A percentile compares a stretch with the other conserved stretches of the same genome.
These are phyloP conservation scores for Drosophila sp. DNA, from an alignment of 1,140 invertebrate genomes.

Conservation along the genomic window DNA sequence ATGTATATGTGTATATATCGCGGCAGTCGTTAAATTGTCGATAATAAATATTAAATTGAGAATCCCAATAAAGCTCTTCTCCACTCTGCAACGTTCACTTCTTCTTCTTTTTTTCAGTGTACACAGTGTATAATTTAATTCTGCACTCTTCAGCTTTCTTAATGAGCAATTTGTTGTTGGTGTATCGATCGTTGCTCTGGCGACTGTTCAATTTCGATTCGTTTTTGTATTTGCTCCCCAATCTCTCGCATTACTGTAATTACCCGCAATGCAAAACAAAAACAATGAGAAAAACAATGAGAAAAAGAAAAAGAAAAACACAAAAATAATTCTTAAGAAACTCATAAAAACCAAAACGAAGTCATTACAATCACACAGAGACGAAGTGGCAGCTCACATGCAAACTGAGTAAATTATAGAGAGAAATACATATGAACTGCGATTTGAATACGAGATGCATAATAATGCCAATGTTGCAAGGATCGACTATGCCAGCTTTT, in stretches of 20 bases:
- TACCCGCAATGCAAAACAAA: constrained; percentile 60
- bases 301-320: constrained; percentile 25
- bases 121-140: constrained; percentile 56
- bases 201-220: constrained; percentile 63
- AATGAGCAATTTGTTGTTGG: constrained; percentile 64
- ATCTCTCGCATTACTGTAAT: constrained; percentile 73
- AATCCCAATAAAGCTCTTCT: constrained; percentile 38
- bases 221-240: constrained; percentile 40
- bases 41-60: constrained; percentile 81
- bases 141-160: constrained; percentile 58
- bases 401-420: constrained; percentile 73
- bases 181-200: constrained; percentile 37
- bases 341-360: constrained; percentile 78
- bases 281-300: constrained; percentile 21
- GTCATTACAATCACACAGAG: constrained; percentile 77
- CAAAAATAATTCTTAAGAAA: constrained; percentile 79
- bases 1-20: constrained; percentile 1
- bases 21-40: constrained; percentile 60
- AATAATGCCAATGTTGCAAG: constrained; percentile 33
- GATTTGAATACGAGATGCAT: constrained; percentile 66
- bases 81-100: not conserved
- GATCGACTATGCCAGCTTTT: constrained; percentile 11
- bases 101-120: constrained; percentile 9
- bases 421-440: constrained; percentile 49
- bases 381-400: constrained; percentile 44